Conservation (phyloP, 2,797 vertebrate genomes). For the Manis pentadactyla region DNA sequence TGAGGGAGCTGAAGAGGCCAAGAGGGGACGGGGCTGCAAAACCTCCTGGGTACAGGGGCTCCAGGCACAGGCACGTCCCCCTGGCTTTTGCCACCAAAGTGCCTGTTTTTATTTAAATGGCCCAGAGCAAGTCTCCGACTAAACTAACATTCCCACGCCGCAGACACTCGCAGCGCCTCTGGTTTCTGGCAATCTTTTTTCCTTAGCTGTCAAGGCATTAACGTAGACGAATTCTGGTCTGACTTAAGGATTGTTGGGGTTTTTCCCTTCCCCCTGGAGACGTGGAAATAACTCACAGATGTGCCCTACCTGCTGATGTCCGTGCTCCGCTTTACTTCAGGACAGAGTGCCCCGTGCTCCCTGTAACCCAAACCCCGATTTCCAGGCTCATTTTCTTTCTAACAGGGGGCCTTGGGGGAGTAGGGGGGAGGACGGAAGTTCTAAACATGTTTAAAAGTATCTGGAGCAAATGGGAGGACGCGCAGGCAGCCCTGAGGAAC, state of each 20-base stretch:
- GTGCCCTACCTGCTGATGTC: slow-evolving; percentile 86
- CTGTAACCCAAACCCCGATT: slow-evolving; percentile 80
- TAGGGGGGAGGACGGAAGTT: slow-evolving; percentile 68
- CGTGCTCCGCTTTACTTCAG: slow-evolving; percentile 72
- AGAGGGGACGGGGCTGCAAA: slow-evolving; percentile 5
- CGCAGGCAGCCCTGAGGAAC: background rate
- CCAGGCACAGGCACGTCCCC: background rate
- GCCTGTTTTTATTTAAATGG: slow-evolving; percentile 88
- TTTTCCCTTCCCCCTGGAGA: slow-evolving; percentile 84
- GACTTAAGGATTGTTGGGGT: slow-evolving; percentile 78
- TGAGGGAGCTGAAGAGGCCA: slow-evolving; percentile 71
- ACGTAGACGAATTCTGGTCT: slow-evolving; percentile 86
- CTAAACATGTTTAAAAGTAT: slow-evolving; percentile 84
- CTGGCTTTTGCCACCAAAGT: slow-evolving; percentile 81
- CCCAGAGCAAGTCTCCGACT: slow-evolving; percentile 86
- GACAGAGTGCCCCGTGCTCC: slow-evolving; percentile 78
- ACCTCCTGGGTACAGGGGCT: slow-evolving; percentile 44
- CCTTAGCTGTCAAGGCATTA: slow-evolving; percentile 88
- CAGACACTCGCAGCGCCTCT: slow-evolving; percentile 84
- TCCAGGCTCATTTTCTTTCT: slow-evolving; percentile 52
- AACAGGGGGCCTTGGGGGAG: background rate
- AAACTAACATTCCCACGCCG: slow-evolving; percentile 90
- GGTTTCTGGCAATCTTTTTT: slow-evolving; percentile 86
- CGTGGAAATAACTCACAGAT: slow-evolving; percentile 89
- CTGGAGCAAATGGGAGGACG: slow-evolving; percentile 67